A percentile compares a stretch with the other conserved stretches of the same genome.
phyloP scores from a whole-genome alignment of 2,888 invertebrate genomes.

The Andrena bucephala region DNA sequence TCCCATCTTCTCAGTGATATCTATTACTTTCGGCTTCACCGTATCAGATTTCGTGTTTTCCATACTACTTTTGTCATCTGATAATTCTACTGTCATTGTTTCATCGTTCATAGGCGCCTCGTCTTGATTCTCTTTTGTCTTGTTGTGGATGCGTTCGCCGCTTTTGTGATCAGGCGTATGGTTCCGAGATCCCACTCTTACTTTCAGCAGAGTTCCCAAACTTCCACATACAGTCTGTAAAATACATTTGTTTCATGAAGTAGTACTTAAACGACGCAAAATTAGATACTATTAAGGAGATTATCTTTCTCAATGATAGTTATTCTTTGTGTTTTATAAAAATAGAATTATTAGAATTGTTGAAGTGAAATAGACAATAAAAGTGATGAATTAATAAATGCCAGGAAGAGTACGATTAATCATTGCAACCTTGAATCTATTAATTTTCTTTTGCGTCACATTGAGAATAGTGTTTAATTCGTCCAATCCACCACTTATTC shows the following conservation, averaged over 20 bases:
- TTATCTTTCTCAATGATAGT: background rate
- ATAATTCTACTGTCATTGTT: slow-evolving; percentile 61
- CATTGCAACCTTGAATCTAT: slow-evolving; percentile 91
- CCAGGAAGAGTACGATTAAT: slow-evolving; percentile 1
- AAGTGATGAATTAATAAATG: background rate
- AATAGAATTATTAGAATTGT: background rate
- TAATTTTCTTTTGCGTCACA: slow-evolving; percentile 94
- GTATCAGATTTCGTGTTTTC: slow-evolving; percentile 61
- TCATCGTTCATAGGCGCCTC: slow-evolving; percentile 49
- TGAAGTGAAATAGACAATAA: background rate
- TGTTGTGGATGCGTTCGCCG: slow-evolving; percentile 67
- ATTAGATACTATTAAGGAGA: background rate
- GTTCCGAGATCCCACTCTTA: slow-evolving; percentile 84
- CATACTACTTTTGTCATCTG: slow-evolving; percentile 42
- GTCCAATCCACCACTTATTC: slow-evolving; percentile 90
- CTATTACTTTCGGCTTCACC: slow-evolving; percentile 81
- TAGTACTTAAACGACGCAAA: background rate
- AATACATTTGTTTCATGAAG: slow-evolving; percentile 40
- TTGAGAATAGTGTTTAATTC: slow-evolving; percentile 93
- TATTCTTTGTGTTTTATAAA: background rate
- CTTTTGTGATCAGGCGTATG: slow-evolving; percentile 80
- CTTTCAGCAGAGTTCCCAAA: slow-evolving; percentile 89
- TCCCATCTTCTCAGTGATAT: slow-evolving; percentile 90
- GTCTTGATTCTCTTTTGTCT: slow-evolving; percentile 39
- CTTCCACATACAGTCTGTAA: slow-evolving; percentile 91